Percentiles rank a stretch among this genome's conserved stretches.
These are phyloP conservation scores for Drosophila takahashii DNA, from an alignment of 1,140 invertebrate genomes.

Conservation along the genomic window DNA sequence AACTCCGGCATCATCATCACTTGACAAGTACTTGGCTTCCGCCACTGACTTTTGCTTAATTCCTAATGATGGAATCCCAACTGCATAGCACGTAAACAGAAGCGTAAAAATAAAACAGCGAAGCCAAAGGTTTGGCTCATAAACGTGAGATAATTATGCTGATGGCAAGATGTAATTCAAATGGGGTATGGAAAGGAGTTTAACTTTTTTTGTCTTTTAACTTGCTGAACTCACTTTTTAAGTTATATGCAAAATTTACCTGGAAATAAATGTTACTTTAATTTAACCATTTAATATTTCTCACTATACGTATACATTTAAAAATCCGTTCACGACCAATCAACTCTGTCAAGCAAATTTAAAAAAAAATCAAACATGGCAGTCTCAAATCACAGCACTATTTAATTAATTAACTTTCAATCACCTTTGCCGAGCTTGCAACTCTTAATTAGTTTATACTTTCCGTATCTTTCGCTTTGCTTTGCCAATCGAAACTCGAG, in stretches of 20 bases:
- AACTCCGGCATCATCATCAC: slow-evolving; percentile 53
- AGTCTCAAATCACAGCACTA: slow-evolving; percentile 14
- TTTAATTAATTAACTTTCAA: slow-evolving; percentile 40
- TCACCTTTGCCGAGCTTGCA: slow-evolving; percentile 22
- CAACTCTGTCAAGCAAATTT: neutral
- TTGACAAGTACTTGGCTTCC: slow-evolving; percentile 61
- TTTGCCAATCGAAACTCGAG: slow-evolving; percentile 1
- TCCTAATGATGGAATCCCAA: slow-evolving; percentile 57
- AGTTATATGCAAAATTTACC: neutral
- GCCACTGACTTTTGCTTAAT: slow-evolving; percentile 63
- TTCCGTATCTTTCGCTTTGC: slow-evolving; percentile 17
- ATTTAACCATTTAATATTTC: too few relatives aligned
- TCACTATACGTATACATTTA: too few relatives aligned
- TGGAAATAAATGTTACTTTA: neutral
- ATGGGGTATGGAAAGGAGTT: neutral
- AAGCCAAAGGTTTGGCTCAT: slow-evolving; percentile 22
- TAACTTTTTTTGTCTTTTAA: neutral
- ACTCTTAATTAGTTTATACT: slow-evolving; percentile 38
- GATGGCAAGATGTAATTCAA: slow-evolving; percentile 6
- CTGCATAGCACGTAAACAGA: slow-evolving; percentile 50
- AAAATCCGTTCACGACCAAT: too few relatives aligned
- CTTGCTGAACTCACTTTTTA: too few relatives aligned
- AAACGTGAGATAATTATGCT: slow-evolving; percentile 42
- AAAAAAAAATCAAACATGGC: slow-evolving; percentile 15
- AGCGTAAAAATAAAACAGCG: slow-evolving; percentile 5